These are phyloP conservation scores for Gryllus longicercus DNA, from an alignment of 2,888 invertebrate species.

Conservation along the genomic window DNA sequence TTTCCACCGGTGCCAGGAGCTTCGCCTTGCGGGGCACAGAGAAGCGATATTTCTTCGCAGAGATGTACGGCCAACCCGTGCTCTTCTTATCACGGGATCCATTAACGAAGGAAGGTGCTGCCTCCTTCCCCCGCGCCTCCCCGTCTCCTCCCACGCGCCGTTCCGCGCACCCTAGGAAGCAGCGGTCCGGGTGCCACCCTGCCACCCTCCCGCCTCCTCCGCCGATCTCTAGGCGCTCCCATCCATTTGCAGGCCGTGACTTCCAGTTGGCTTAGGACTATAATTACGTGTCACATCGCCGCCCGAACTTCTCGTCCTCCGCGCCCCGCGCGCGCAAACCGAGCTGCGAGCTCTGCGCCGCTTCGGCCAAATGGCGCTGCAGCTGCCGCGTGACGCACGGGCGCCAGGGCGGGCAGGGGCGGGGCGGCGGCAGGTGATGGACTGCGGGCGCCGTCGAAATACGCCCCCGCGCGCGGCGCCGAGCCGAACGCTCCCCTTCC, in stretches of 20 bases:
- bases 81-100: constrained; percentile 17
- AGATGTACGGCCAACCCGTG: constrained; percentile 17
- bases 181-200: neutral
- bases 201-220: neutral
- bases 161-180: no score
- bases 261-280: neutral
- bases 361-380: neutral
- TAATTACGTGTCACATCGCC: constrained; percentile 1
- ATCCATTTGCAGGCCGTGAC: neutral
- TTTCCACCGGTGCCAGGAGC: no score
- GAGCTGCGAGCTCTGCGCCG: no score
- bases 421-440: constrained; percentile 2
- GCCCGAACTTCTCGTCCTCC: neutral
- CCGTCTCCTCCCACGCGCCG: neutral
- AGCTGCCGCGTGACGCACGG: neutral
- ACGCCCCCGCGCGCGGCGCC: no score
- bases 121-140: neutral
- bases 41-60: constrained; percentile 17
- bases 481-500: no score
- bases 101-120: neutral
- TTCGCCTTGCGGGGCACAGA: neutral
- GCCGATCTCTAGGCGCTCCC: neutral
- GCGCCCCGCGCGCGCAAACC: no score
- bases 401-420: neutral
- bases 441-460: neutral